Base-by-base conservation (phyloP, 2,888 invertebrate species). In the Thera obeliscata region DNA sequence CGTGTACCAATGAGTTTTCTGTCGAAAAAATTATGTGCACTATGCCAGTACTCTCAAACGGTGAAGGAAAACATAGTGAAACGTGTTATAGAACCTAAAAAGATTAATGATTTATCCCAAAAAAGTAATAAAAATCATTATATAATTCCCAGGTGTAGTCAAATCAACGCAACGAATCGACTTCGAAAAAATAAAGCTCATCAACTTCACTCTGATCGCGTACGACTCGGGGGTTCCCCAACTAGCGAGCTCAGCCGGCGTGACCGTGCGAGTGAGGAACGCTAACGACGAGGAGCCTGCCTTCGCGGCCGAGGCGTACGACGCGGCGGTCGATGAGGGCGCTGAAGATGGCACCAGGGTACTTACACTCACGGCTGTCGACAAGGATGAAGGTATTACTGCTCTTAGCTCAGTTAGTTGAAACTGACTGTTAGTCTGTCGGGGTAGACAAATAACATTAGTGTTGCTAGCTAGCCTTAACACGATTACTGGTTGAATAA, bases 201-300 rank as follows among this genome's bases (percentile, higher is more conserved):
- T 98, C 2, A 96, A 96, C 83, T 97, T 98, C 82, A 96, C 96
- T 0, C 96, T 98, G 0, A 94, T 96, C 1, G 98, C 97, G 0
- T 96, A 95, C 76, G 99, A 99, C 87, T 96, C 96, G 0, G 98
- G 98, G 2, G 95, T 97, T 0, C 98, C 98, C 0, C 96, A 96
- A 78, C 91, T 97, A 57, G 96, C 97, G 3, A 94, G 97, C 0
- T 94, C 96, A 0, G 98, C 98, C 0, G 94, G 95, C 5, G 95
- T 99, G 0, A 94, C 94, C 5, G 97, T 98, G 0, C 95, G 95
- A 6, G 94, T 99, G 2, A 92, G 95, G 46, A 98, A 98, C 82
- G 95, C 97, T 0, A 98, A 99, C 78, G 98, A 98, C 79, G 97
- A 98, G 81, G 96, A 96, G 81, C 98, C 98, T 0, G 93, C 94